Evolutionary conservation across 2,888 invertebrate species (phyloP).

Genomic region (Drosophila barbarae): DNA sequence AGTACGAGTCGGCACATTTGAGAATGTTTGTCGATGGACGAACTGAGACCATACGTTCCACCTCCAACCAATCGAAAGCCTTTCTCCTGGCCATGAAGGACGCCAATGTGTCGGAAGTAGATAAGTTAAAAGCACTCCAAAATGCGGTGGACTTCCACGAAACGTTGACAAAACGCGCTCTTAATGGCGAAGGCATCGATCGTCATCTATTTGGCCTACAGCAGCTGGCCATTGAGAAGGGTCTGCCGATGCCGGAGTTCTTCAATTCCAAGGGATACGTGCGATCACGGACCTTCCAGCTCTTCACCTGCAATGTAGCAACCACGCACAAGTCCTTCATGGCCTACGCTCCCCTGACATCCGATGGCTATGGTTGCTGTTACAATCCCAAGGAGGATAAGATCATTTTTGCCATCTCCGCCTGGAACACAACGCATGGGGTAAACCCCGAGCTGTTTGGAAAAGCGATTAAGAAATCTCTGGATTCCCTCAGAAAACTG

Average conservation of each 20-base stretch:
- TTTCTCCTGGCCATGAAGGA: constrained; percentile 87
- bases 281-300: constrained; percentile 87
- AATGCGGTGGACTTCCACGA: constrained; percentile 90
- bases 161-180: constrained; percentile 83
- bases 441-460: constrained; percentile 81
- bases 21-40: constrained; percentile 91
- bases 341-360: constrained; percentile 92
- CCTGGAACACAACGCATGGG: constrained; percentile 81
- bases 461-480: constrained; percentile 17
- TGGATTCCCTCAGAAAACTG: constrained; percentile 18
- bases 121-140: constrained; percentile 84
- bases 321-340: constrained; percentile 90
- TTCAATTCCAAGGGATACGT: constrained; percentile 86
- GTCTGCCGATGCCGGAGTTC: constrained; percentile 86
- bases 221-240: constrained; percentile 88
- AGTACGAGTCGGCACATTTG: constrained; percentile 95
- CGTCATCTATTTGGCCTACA: constrained; percentile 94
- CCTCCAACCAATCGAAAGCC: constrained; percentile 87
- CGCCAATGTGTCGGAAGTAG: constrained; percentile 76
- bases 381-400: constrained; percentile 91
- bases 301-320: constrained; percentile 94
- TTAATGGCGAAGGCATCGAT: constrained; percentile 89
- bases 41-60: constrained; percentile 96
- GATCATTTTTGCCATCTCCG: constrained; percentile 87
- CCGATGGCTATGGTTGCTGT: constrained; percentile 95